Evolutionary conservation across 2,113 vertebrate genomes (phyloP), one percentile per base, ranked within the genome.

Genomic region (Pseudorhombus dupliciocellatus): DNA sequence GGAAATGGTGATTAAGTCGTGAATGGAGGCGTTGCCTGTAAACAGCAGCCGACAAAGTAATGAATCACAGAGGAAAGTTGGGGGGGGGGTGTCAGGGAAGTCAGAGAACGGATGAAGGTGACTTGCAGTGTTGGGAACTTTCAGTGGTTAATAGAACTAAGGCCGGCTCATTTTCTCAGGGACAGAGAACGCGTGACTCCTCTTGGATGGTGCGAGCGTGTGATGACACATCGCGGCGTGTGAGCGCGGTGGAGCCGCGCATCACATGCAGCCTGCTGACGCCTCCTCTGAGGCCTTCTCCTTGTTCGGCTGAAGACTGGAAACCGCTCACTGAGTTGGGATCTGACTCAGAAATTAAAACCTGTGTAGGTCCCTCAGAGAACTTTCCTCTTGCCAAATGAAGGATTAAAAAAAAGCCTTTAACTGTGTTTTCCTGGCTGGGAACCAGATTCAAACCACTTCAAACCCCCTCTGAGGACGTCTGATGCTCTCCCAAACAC

Each of bases 1-100:
- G 88, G 79, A 87, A 86, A 71, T 21, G 63, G 76, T 71, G 77
- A 83, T 89, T 87, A 79, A 60, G 62, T 71, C 30, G 18, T 86
- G 67, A 87, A 83, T 76, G 79, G 65, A 65, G 62, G 65, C 64
- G 30, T 50, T 18, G 75, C 71, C 14, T 30, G 74, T 83, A 22
- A 83, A 80, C 83, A 81, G 75, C 71, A 60, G 65, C 28, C 20
- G 30, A 25, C 67, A 54, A 59, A 22, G 22, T 62, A 48, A 80
- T 71, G 65, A 80, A 66, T 79, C 51, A 61, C 18, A 22, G 67
- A 64, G 76, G 66, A 70, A 68, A 68, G 70, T 25, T 20, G 37
- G 22, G 59, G 24, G 55, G 28, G 46, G 20, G 20, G 42, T 0
- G 16, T 46, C 20, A 50, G 46, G 46, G 46, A 50, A 21, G 46